Evolutionary conservation across 2,888 invertebrate species (phyloP).

Genomic region (Tortrix viridana): DNA sequence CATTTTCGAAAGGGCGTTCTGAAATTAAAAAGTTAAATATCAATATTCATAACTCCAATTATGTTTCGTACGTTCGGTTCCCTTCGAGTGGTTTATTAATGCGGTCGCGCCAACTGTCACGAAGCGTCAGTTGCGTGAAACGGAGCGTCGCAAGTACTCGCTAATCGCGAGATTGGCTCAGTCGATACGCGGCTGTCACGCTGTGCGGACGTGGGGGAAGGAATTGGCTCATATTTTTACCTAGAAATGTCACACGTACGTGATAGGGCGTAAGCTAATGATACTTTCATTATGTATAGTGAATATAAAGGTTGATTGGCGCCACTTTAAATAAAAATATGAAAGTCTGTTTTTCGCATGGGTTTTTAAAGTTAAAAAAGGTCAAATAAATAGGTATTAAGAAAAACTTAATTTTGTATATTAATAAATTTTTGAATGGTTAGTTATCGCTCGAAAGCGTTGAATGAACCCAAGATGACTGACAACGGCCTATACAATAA

Average conservation of each 20-base stretch:
- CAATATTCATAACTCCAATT: conserved; percentile 41
- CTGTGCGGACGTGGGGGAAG: conserved; percentile 49
- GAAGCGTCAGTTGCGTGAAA: conserved; percentile 73
- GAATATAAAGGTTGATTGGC: background rate
- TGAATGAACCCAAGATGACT: conserved; percentile 14
- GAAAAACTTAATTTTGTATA: too few species aligned
- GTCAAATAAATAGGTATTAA: too few species aligned
- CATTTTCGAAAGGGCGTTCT: background rate
- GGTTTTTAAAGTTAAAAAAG: too few species aligned
- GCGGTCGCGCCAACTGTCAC: conserved; percentile 68
- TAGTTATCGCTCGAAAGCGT: background rate
- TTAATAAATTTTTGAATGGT: too few species aligned
- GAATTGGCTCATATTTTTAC: conserved; percentile 43
- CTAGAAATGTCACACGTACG: conserved; percentile 9
- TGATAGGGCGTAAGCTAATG: background rate
- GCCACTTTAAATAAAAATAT: too few species aligned
- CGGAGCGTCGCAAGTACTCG: conserved; percentile 53
- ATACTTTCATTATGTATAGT: background rate
- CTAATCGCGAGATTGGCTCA: conserved; percentile 70
- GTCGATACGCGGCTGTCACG: conserved; percentile 64
- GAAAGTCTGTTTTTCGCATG: too few species aligned
- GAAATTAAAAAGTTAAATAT: background rate
- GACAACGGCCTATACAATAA: background rate
- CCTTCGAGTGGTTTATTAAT: conserved; percentile 38
- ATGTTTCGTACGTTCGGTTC: conserved; percentile 9